Conservation (phyloP, 2,113 vertebrate genomes). For the Chitala chitala region DNA sequence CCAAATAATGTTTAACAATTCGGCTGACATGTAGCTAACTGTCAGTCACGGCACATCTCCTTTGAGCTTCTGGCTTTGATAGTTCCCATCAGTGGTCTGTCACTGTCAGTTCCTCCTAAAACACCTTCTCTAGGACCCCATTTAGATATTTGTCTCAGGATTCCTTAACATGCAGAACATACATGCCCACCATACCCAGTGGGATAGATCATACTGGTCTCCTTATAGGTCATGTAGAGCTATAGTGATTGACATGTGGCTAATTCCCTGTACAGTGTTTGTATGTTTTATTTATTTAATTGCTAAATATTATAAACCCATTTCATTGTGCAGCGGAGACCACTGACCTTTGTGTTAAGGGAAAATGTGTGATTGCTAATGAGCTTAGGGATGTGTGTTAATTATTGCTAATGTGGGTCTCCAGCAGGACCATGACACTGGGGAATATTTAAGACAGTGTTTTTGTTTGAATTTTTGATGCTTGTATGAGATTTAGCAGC, state of each 20-base stretch:
- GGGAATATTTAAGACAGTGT: background rate
- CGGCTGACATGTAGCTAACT: background rate
- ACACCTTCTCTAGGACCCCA: background rate
- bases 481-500: background rate
- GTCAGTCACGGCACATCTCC: too few species aligned
- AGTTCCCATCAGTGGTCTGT: background rate
- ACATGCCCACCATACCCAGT: background rate
- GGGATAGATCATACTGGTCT: background rate
- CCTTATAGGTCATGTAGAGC: background rate
- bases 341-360: background rate
- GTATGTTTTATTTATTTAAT: conserved; percentile 17
- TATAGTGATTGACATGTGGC: background rate
- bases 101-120: background rate
- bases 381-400: background rate
- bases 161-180: background rate
- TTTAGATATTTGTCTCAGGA: background rate
- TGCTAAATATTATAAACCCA: background rate
- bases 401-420: background rate
- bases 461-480: too few species aligned
- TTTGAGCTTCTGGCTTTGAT: too few species aligned
- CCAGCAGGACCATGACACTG: background rate
- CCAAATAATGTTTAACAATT: background rate
- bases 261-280: background rate
- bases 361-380: background rate
- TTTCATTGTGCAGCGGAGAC: background rate